phyloP scores from a whole-genome alignment of 2,797 vertebrate species.

The Rhodeus uyekii region DNA sequence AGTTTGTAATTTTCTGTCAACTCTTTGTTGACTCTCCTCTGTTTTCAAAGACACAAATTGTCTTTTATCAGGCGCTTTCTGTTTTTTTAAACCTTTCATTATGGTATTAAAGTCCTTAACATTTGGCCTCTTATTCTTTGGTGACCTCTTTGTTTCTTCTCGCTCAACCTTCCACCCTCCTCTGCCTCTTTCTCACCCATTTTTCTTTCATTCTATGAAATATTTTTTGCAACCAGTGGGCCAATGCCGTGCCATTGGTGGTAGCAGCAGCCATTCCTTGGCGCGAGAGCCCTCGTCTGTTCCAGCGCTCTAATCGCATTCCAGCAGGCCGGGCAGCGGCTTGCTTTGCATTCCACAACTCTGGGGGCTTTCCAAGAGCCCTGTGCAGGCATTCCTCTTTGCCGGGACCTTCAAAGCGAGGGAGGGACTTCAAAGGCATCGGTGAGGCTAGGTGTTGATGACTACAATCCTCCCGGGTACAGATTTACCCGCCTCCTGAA shows the following conservation, averaged over 20 bases:
- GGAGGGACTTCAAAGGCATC: constrained; percentile 75
- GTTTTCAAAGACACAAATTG: neutral
- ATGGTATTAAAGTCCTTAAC: neutral
- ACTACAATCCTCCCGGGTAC: constrained; percentile 74
- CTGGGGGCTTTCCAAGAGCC: constrained; percentile 72
- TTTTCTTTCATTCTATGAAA: constrained; percentile 8
- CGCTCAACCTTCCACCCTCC: neutral
- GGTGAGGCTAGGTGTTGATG: constrained; percentile 78
- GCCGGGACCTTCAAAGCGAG: constrained; percentile 73
- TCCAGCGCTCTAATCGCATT: constrained; percentile 76
- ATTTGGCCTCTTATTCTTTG: neutral
- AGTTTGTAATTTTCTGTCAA: neutral
- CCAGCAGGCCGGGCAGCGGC: constrained; percentile 72
- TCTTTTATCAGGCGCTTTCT: neutral
- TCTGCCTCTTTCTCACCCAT: neutral
- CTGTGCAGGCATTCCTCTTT: constrained; percentile 65
- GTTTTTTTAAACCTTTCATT: neutral
- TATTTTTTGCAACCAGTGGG: neutral
- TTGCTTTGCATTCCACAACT: constrained; percentile 78
- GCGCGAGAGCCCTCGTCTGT: constrained; percentile 34
- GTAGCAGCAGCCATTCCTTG: constrained; percentile 33
- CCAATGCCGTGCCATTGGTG: neutral
- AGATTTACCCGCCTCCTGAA: constrained; percentile 69
- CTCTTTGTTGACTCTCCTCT: neutral
- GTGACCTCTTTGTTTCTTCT: neutral